Conservation (phyloP, 2,888 invertebrate species). For the Eremobia ochroleuca region DNA sequence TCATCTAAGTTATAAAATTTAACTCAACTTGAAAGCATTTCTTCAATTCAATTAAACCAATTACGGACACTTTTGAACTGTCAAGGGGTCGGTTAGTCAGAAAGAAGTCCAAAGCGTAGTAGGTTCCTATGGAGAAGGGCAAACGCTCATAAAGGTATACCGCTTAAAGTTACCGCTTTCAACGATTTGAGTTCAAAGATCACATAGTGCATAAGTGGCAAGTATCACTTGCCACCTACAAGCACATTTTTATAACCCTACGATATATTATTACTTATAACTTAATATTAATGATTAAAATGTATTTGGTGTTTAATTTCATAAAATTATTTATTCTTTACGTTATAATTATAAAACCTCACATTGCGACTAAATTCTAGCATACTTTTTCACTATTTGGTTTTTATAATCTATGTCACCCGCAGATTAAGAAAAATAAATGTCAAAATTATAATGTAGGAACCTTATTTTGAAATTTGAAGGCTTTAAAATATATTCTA, state of each 20-base stretch:
- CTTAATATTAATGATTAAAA: conserved; percentile 79
- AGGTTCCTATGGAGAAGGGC: not conserved
- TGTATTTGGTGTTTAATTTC: conserved; percentile 89
- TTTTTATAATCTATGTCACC: conserved; percentile 63
- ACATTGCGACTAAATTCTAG: conserved; percentile 65
- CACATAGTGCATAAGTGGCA: conserved; percentile 32
- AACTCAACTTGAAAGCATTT: not conserved
- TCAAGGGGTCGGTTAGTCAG: not conserved
- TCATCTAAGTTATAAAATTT: not conserved
- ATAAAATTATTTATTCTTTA: conserved; percentile 79
- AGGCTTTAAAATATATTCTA: conserved; percentile 40
- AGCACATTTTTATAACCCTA: conserved; percentile 51
- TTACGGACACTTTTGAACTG: not conserved
- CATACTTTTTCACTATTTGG: conserved; percentile 62
- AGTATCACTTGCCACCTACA: conserved; percentile 26
- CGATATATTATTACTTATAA: conserved; percentile 71
- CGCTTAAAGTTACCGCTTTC: conserved; percentile 39
- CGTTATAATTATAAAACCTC: conserved; percentile 67
- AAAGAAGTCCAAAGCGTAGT: not conserved
- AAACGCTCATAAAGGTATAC: conserved; percentile 4
- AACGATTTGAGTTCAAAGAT: conserved; percentile 21
- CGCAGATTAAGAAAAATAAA: conserved; percentile 61
- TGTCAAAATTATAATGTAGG: conserved; percentile 49
- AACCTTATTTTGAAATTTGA: conserved; percentile 54
- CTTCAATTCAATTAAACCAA: not conserved